Percentiles rank a stretch among this genome's conserved stretches.
phyloP scores from a whole-genome alignment of 2,888 invertebrate genomes.

The Lithosia quadra region DNA sequence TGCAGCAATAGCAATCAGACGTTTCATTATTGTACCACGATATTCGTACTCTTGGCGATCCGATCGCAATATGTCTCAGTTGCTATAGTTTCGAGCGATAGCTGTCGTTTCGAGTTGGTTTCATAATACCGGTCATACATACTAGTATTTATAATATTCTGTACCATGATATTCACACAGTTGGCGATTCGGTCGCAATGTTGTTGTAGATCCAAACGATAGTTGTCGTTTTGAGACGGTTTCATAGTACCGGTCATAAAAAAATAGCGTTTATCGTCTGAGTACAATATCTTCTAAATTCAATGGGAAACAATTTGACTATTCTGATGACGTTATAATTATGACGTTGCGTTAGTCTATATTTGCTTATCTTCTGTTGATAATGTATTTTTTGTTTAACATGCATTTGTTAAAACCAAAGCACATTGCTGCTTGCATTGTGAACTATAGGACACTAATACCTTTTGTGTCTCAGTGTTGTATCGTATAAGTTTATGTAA shows the following conservation, averaged over 20 bases:
- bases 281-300: conserved; percentile 9
- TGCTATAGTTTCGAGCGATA: background rate
- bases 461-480: conserved; percentile 1
- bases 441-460: background rate
- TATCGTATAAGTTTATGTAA: background rate
- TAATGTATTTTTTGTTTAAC: background rate
- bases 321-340: conserved; percentile 15
- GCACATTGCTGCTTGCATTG: background rate
- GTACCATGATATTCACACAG: background rate
- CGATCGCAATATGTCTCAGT: background rate
- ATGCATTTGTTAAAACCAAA: conserved; percentile 4
- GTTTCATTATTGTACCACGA: conserved; percentile 1
- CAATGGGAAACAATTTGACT: conserved; percentile 14
- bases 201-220: background rate
- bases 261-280: background rate
- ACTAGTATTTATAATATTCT: no score
- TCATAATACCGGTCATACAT: background rate
- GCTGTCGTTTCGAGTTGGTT: background rate
- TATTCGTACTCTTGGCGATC: background rate
- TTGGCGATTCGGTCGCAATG: background rate
- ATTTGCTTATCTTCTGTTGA: background rate
- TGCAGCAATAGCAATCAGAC: background rate
- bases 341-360: background rate
- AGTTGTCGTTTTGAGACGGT: background rate
- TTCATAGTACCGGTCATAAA: background rate